Percentiles rank a stretch among this genome's conserved stretches.
Conservation (phyloP, 1,140 invertebrate genomes). For the Wiebesia pumilae region DNA sequence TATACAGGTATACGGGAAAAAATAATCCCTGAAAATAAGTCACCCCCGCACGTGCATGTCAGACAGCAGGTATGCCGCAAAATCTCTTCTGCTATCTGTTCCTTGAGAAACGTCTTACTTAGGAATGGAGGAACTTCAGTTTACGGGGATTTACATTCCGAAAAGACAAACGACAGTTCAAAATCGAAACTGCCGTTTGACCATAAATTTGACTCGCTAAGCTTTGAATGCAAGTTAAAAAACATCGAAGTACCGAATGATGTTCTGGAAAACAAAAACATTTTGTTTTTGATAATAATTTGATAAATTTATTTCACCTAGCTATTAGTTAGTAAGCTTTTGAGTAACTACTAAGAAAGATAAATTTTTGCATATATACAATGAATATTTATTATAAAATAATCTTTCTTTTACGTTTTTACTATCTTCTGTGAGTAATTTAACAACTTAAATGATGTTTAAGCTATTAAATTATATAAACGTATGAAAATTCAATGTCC, state of each 20-base stretch:
- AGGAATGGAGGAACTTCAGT: background rate
- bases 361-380: background rate
- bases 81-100: background rate
- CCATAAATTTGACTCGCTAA: conserved; percentile 3
- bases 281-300: background rate
- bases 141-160: background rate
- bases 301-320: background rate
- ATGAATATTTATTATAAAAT: background rate
- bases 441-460: too few relatives aligned
- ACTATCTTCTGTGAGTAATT: too few relatives aligned
- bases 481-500: too few relatives aligned
- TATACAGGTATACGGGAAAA: conserved; percentile 5
- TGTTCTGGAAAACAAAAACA: background rate
- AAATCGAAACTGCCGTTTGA: background rate
- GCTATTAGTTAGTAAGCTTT: background rate
- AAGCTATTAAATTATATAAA: too few relatives aligned
- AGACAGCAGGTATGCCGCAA: conserved; percentile 11
- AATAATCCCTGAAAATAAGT: conserved; percentile 36
- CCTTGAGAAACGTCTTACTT: conserved; percentile 1
- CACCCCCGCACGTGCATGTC: conserved; percentile 8
- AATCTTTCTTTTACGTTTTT: too few relatives aligned
- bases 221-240: background rate
- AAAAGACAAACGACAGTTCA: background rate
- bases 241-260: conserved; percentile 8
- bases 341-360: background rate